Evolutionary conservation across 35 echinoderm and acorn worm genomes (phyloP).

Genomic region (Eucidaris tribuloides): DNA sequence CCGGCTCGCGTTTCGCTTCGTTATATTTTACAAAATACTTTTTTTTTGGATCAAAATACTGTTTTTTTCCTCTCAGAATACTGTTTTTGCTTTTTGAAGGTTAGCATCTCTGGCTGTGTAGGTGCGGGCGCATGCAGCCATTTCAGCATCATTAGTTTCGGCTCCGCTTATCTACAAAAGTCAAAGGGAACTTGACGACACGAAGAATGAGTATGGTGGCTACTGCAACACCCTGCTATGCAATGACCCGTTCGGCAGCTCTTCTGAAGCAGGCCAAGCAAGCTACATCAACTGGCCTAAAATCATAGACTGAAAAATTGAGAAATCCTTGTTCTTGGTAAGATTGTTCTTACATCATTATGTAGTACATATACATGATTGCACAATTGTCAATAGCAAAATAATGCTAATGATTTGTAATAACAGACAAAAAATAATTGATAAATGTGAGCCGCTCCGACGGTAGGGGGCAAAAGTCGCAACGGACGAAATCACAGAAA

Average conservation of each 20-base stretch:
- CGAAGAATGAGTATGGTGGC: constrained; percentile 12
- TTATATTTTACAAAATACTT: no score
- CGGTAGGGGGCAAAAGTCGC: no score
- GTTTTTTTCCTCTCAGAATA: no score
- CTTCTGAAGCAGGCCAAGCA: background rate
- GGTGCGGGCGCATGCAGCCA: no score
- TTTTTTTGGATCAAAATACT: no score
- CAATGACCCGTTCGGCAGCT: background rate
- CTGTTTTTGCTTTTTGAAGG: no score
- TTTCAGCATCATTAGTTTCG: no score
- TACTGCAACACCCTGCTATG: constrained; percentile 7
- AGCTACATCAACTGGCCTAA: background rate
- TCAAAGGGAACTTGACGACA: background rate
- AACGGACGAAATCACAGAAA: no score
- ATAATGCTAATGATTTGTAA: background rate
- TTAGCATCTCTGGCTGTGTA: no score
- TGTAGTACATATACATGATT: background rate
- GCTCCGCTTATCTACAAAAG: background rate
- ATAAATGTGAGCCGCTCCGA: no score
- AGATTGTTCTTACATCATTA: background rate
- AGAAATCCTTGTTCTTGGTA: background rate
- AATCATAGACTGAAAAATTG: background rate
- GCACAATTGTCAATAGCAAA: background rate
- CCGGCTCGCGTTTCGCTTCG: no score
- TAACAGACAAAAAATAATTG: no score